These are phyloP conservation scores for Cataglyphis hispanica DNA, from an alignment of 1,140 invertebrate genomes.

Conservation along the genomic window DNA sequence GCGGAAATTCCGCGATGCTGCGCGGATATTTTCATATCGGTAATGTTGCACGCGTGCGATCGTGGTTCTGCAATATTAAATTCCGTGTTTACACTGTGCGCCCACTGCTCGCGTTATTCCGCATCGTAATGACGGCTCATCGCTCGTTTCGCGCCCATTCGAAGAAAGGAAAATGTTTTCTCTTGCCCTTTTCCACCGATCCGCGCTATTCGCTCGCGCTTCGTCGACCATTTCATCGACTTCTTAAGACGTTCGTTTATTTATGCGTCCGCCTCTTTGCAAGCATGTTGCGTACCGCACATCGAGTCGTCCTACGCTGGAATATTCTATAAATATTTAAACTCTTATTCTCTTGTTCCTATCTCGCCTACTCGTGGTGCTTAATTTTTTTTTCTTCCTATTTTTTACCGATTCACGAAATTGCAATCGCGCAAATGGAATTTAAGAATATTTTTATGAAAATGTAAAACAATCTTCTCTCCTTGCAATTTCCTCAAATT, in stretches of 20 bases:
- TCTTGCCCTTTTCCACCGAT: background rate
- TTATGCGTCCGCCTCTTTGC: conserved; percentile 46
- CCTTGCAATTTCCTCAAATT: background rate
- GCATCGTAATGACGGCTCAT: conserved; percentile 28
- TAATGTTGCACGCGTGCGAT: conserved; percentile 41
- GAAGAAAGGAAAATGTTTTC: background rate
- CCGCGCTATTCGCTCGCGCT: conserved; percentile 13
- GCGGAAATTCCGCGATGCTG: conserved; percentile 35
- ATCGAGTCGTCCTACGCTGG: conserved; percentile 28
- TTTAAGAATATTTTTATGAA: conserved; percentile 13
- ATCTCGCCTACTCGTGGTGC: background rate
- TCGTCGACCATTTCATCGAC: conserved; percentile 11
- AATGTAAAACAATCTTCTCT: background rate
- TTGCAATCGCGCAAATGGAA: background rate
- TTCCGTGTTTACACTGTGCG: conserved; percentile 45
- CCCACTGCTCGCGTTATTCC: conserved; percentile 13
- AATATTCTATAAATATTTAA: conserved; percentile 58
- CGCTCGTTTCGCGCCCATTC: conserved; percentile 17
- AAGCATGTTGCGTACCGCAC: conserved; percentile 16
- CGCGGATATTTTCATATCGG: conserved; percentile 44
- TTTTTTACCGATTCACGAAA: conserved; percentile 37
- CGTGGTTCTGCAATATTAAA: conserved; percentile 40
- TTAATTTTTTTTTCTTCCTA: conserved; percentile 22
- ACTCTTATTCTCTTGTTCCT: conserved; percentile 27
- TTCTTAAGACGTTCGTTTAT: conserved; percentile 44